Base-by-base conservation (phyloP, 2,797 vertebrate species). In the Manis crassicaudata region DNA sequence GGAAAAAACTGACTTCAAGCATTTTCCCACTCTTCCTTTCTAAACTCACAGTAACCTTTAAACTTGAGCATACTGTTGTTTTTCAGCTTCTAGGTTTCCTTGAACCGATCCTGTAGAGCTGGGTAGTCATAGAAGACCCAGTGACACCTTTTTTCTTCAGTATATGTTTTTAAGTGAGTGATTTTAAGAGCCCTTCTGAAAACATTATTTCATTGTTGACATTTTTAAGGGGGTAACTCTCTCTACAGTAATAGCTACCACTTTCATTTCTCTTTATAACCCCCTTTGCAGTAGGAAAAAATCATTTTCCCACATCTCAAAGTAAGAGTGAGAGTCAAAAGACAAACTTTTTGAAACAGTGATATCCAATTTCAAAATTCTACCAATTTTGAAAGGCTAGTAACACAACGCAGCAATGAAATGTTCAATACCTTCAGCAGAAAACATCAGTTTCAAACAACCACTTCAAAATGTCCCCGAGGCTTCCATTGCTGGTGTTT, bases 261-360 rank as follows among this genome's bases (percentile, higher is more conserved):
- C n/a, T 94, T 95, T 82, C 79, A 87, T 93, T 96, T 94, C 11
- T 52, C 60, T 94, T 96, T 95, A 96, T 35, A 95, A 29, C 50
- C 6, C 65, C 63, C 43, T 90, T 0, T 76, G 56, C 60, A 77
- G 29, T 21, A 80, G 35, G 56, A 88, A 96, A 96, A 96, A 93
- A 56, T 67, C 6, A 90, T 94, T 90, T 86, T 75, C n/a, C n/a
- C 50, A 62, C 35, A 23, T 56, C 2, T 73, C 56, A 94, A 56
- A 93, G 37, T 43, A 89, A 23, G 43, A 96, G 35, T 63, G n/a
- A 68, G 65, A 94, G 37, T 63, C 52, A 94, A 96, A 93, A 79
- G 50, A 11, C 58, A 94, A 95, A 95, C 76, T 89, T 80, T 96
- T 95, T n/a, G 84, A 92, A 96, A 63, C 46, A 90, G 12, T 54